Conservation (phyloP, 2,113 vertebrate genomes). For the Hippoglossus stenolepis region DNA sequence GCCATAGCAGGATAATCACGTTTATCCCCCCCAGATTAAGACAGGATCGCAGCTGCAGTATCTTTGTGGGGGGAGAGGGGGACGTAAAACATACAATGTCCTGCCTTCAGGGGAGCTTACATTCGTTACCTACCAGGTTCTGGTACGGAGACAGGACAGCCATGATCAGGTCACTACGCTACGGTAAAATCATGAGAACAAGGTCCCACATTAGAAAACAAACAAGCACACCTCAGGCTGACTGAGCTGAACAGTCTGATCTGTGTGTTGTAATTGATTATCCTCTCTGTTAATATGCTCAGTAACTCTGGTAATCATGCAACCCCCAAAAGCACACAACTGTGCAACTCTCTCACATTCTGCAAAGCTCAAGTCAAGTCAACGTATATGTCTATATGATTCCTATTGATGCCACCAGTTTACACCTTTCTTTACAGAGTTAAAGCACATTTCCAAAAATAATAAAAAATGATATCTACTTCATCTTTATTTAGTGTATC, state of each 20-base stretch:
- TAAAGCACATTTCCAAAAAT: no score
- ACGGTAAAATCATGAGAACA: neutral
- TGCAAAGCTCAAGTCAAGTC: neutral
- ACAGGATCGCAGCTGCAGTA: slow-evolving; percentile 88
- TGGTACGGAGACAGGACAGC: neutral
- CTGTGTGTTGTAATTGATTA: neutral
- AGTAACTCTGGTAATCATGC: neutral
- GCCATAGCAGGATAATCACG: slow-evolving; percentile 87
- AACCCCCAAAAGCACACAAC: neutral
- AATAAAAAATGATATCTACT: no score
- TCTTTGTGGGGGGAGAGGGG: slow-evolving; percentile 78
- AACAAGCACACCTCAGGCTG: slow-evolving; percentile 7
- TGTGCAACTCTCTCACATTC: neutral
- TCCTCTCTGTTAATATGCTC: slow-evolving; percentile 34
- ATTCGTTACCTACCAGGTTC: slow-evolving; percentile 11
- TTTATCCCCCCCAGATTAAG: slow-evolving; percentile 94
- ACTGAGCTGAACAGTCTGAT: slow-evolving; percentile 2
- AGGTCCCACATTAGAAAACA: neutral
- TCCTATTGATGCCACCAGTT: no score
- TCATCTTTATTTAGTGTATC: no score
- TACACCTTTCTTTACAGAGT: no score
- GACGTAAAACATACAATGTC: slow-evolving; percentile 70
- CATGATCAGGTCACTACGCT: neutral
- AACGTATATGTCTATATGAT: neutral
- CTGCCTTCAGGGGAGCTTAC: slow-evolving; percentile 77